Evolutionary conservation across 2,797 vertebrate species (phyloP), one percentile per base, ranked within the genome.

Genomic region (Ibycter americanus): DNA sequence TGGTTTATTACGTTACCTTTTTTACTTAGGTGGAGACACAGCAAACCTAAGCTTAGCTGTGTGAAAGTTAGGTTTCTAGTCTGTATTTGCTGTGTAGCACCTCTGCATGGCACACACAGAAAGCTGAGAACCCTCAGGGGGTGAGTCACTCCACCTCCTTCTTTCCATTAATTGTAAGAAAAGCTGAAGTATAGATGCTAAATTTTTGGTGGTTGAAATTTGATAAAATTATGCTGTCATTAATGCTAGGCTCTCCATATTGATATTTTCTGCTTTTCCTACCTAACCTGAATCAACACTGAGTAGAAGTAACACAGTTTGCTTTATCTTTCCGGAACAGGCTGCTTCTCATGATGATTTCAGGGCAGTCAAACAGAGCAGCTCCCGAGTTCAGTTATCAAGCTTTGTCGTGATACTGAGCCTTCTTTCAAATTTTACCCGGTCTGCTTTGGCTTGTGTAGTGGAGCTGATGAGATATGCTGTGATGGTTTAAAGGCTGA

Each of bases 301-400:
- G 46, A 81, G 22, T 42, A 71, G 67, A 91, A 83, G n/a, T 52
- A 65, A 63, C 38, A 38, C 0, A 2, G 25, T 88, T 92, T 85
- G 38, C 67, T 93, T 96, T 95, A 89, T 93, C 85, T 94, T 90
- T 71, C 47, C 23, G 34, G 59, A 86, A 21, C 91, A 97, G 84
- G 44, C 46, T 18, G 11, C 54, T 93, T 86, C 36, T 65, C 8
- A 1, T 59, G 66, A 38, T 76, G 79, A 68, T 93, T 93, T 95
- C 63, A 73, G 42, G 42, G 61, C 67, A 93, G 44, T 55, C 66
- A 91, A 80, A 88, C 66, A 71, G 36, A 80, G 71, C 38, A 27
- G 62, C 15, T 88, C 70, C 32, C 0, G 1, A 58, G 46, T 77
- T 91, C 23, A 31, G 18, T 88, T 91, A 89, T 70, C n/a, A 88